phyloP scores from a whole-genome alignment of 2,888 invertebrate genomes.

The Drosophila merina region DNA sequence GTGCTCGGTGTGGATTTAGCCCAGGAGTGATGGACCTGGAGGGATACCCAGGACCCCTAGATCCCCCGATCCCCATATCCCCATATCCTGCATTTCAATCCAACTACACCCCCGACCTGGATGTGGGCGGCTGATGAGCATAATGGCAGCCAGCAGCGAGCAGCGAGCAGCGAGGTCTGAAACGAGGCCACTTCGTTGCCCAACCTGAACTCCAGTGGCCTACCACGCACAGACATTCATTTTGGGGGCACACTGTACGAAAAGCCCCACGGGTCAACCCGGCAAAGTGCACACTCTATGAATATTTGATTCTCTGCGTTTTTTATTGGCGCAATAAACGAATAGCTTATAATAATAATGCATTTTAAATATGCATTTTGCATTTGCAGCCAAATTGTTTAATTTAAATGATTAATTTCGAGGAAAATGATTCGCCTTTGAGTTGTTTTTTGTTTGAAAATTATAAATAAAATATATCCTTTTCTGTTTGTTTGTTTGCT shows the following conservation, averaged over 20 bases:
- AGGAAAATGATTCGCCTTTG: neutral
- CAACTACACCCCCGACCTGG: too few species aligned
- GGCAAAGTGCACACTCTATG: neutral
- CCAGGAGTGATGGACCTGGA: slow-evolving; percentile 12
- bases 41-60: neutral
- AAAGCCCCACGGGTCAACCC: neutral
- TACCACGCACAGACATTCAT: slow-evolving; percentile 35
- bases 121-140: slow-evolving; percentile 37
- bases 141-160: slow-evolving; percentile 40
- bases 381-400: neutral
- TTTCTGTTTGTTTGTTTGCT: neutral
- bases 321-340: neutral
- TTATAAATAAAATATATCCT: neutral
- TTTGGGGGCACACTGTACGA: slow-evolving; percentile 1
- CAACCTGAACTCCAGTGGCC: slow-evolving; percentile 30
- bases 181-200: slow-evolving; percentile 39
- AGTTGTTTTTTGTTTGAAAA: neutral
- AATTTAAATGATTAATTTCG: slow-evolving; percentile 1
- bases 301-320: neutral
- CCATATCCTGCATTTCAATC: neutral
- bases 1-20: slow-evolving; percentile 20
- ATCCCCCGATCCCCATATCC: neutral
- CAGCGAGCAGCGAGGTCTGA: slow-evolving; percentile 36
- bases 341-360: slow-evolving; percentile 1
- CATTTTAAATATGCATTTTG: neutral